Evolutionary conservation across 1,140 invertebrate species (phyloP), one percentile per base, ranked within the genome.

Genomic region (Watersipora subatra): DNA sequence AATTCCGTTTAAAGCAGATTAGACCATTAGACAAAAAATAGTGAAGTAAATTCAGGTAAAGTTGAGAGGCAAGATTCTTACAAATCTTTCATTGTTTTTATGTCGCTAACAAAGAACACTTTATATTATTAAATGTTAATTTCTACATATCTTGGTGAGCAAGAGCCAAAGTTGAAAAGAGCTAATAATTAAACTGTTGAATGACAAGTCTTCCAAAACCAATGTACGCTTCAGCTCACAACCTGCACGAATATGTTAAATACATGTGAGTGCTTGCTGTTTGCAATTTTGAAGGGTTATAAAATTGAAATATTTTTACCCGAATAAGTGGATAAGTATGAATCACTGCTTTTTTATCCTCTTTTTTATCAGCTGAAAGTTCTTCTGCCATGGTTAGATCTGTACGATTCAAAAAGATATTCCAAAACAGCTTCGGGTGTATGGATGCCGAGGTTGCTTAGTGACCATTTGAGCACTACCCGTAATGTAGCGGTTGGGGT

Each of bases 141-240:
- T n/a, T 26, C 24, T 22, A 22, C n/a, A 22, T 61, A 24, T 61
- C 15, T 61, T n/a, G 20, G 1, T 29, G 65, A 29, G 46, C 55
- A n/a, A 56, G 34, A 28, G 27, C 28, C 46, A 59, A 34, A 46
- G 30, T 26, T 57, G 27, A 28, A 29, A 2, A 27, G 58, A 24
- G 26, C 28, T 25, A 25, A 26, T 27, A 55, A 56, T 28, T 20
- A 57, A 20, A 28, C 1, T 25, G 30, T 25, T 2, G 57, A 27
- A 57, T 3, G 34, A 62, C 0, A 67, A 58, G 63, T 12, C 66
- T 61, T 24, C 12, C 58, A 24, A 61, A 24, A 61, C 15, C 15
- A 22, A 24, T 15, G 58, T 12, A n/a, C n/a, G 58, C 12, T 15
- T 61, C 58, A 22, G 46, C 46, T 55, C 17, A 22, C 46, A 17